Evolutionary conservation across 2,888 invertebrate species (phyloP), one percentile per base, ranked within the genome.

Genomic region (Protodeltote pygarga): DNA sequence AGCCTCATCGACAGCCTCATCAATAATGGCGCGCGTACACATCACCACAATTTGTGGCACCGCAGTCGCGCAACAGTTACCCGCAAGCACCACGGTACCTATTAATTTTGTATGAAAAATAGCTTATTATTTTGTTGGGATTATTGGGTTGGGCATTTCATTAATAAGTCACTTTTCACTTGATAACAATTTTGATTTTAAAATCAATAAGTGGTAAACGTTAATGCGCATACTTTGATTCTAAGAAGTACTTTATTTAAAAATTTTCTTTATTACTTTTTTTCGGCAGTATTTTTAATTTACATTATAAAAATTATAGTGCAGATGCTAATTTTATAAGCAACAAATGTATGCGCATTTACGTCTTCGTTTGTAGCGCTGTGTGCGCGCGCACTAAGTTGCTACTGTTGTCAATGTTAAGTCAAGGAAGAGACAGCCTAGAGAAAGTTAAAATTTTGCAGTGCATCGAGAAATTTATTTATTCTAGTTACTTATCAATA

Each of bases 341-440:
- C 35, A 24, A 37, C 33, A 4, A 54, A 47, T 55, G 59, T 78
- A 78, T 75, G 73, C 68, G 73, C 71, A 71, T 69, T 73, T 76
- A 73, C 73, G 64, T 60, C 51, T 65, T 49, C 70, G 71, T 55
- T 58, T 58, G 78, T 73, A 81, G 84, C 85, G 85, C 83, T 73
- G 79, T 83, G 81, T 81, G 83, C 83, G 82, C 85, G 81, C 83
- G 77, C 78, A 72, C 82, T 83, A 81, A 54, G 79, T 79, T 78
- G 78, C 81, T 84, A 85, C 85, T 85, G 85, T 85, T 85, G 85
- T 85, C 85, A 85, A 79, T 84, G 82, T 82, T 79, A 71, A 72
- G 73, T 81, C 77, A 71, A 75, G 71, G 71, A 70, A 71, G 65
- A 69, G 69, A 75, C 75, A 74, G 68, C 75, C 73, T 77, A 77